Percentiles rank a stretch among this genome's conserved stretches.
Evolutionary conservation across 2,797 vertebrate species (phyloP).

Genomic region (Emydoidea blandingii): DNA sequence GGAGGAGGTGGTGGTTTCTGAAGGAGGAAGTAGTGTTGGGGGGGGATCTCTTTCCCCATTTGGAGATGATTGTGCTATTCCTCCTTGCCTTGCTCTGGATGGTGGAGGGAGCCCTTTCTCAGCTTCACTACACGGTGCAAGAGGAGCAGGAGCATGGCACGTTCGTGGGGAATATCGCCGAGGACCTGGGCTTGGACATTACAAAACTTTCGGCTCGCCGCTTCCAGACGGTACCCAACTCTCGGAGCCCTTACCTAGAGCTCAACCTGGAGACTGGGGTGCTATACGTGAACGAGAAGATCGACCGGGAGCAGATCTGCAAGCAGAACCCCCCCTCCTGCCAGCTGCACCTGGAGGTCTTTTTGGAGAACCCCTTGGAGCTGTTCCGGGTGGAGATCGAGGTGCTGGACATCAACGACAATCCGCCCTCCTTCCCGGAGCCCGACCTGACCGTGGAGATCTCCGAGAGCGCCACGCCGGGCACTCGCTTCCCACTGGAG

Average conservation of each 20-base stretch:
- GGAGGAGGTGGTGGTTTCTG: constrained; percentile 3
- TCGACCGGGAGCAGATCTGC: constrained; percentile 96
- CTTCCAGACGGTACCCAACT: constrained; percentile 95
- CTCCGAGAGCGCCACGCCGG: constrained; percentile 95
- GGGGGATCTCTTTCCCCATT: constrained; percentile 73
- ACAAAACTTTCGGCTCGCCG: constrained; percentile 95
- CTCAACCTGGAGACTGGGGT: constrained; percentile 96
- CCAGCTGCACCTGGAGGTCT: constrained; percentile 96
- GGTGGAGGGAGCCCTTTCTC: constrained; percentile 88
- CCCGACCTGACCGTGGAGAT: constrained; percentile 97
- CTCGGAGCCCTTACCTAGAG: constrained; percentile 93
- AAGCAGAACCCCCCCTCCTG: constrained; percentile 93
- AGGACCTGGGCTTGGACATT: constrained; percentile 98
- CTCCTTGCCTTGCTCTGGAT: constrained; percentile 87
- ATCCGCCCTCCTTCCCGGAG: constrained; percentile 94
- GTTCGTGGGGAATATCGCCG: constrained; percentile 97
- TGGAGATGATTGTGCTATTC: constrained; percentile 93
- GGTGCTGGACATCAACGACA: constrained; percentile 98
- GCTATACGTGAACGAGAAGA: constrained; percentile 93
- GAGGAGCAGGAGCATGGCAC: constrained; percentile 97
- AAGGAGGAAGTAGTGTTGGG: constrained; percentile 67
- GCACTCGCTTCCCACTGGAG: constrained; percentile 96
- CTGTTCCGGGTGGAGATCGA: constrained; percentile 98
- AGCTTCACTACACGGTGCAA: constrained; percentile 97
- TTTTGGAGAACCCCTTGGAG: constrained; percentile 95